These are phyloP conservation scores for Pseudopleuronectes americanus DNA, from an alignment of 2,797 vertebrate species.

Conservation along the genomic window DNA sequence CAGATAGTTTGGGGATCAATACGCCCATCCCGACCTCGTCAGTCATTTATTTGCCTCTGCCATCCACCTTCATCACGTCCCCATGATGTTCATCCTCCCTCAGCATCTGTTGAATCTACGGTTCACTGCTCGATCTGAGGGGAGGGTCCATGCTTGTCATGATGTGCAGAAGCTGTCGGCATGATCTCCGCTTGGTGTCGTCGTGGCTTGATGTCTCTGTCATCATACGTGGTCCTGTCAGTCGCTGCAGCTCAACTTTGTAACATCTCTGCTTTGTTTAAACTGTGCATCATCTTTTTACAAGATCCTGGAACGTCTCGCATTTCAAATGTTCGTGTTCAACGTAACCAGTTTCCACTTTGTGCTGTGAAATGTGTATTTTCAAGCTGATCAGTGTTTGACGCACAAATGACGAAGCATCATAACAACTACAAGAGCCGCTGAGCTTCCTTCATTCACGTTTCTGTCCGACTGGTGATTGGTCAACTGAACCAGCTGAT, in stretches of 20 bases:
- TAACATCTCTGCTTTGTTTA: constrained; percentile 8
- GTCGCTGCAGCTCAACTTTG: constrained; percentile 19
- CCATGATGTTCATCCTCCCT: constrained; percentile 25
- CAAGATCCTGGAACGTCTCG: constrained; percentile 18
- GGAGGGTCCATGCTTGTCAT: constrained; percentile 35
- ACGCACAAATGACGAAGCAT: background rate
- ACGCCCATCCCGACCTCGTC: constrained; percentile 56
- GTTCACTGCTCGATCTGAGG: constrained; percentile 12
- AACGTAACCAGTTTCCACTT: background rate
- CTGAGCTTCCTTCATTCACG: background rate
- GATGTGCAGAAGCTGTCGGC: constrained; percentile 49
- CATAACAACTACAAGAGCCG: background rate
- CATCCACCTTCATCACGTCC: constrained; percentile 26
- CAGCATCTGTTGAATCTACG: constrained; percentile 24
- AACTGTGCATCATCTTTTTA: constrained; percentile 4
- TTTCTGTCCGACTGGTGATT: background rate
- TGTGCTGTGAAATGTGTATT: background rate
- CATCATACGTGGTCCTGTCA: constrained; percentile 27
- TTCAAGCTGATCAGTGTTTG: background rate
- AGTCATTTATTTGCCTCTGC: constrained; percentile 44
- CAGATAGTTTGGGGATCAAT: constrained; percentile 44
- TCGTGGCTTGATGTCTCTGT: constrained; percentile 23
- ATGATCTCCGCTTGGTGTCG: constrained; percentile 27
- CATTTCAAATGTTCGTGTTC: constrained; percentile 15
- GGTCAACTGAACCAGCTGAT: background rate